These are phyloP conservation scores for Crepidodera aurea DNA, from an alignment of 2,888 invertebrate species.

Conservation along the genomic window DNA sequence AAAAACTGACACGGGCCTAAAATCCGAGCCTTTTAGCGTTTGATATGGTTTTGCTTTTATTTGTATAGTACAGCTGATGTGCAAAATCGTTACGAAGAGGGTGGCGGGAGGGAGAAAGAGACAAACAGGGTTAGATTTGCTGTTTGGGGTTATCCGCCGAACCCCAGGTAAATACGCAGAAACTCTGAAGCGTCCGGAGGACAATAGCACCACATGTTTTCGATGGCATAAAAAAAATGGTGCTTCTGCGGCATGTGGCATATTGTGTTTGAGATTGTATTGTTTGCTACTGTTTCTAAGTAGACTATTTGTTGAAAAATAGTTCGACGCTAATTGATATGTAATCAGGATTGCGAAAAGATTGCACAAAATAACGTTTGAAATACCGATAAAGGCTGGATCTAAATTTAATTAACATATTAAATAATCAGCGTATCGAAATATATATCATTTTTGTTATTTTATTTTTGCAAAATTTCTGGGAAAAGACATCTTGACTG, in stretches of 20 bases:
- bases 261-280: conserved; percentile 37
- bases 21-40: conserved; percentile 40
- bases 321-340: background rate
- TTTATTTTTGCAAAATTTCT: no score
- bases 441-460: no score
- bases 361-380: no score
- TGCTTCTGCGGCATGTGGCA: conserved; percentile 57
- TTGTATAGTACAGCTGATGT: conserved; percentile 58
- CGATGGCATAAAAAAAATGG: conserved; percentile 55
- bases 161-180: conserved; percentile 52
- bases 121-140: conserved; percentile 50
- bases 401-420: no score
- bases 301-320: conserved; percentile 9
- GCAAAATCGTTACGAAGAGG: conserved; percentile 49
- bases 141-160: conserved; percentile 50
- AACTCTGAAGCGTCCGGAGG: conserved; percentile 41
- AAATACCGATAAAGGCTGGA: no score
- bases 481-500: no score
- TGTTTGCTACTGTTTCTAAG: conserved; percentile 15
- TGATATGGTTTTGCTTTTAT: conserved; percentile 43
- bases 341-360: no score
- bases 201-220: conserved; percentile 57
- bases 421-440: no score
- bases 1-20: conserved; percentile 37
- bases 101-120: conserved; percentile 42